Percentiles rank a stretch among this genome's conserved stretches.
Evolutionary conservation across 2,797 vertebrate species (phyloP).

Genomic region (Sebastes paucispinis): DNA sequence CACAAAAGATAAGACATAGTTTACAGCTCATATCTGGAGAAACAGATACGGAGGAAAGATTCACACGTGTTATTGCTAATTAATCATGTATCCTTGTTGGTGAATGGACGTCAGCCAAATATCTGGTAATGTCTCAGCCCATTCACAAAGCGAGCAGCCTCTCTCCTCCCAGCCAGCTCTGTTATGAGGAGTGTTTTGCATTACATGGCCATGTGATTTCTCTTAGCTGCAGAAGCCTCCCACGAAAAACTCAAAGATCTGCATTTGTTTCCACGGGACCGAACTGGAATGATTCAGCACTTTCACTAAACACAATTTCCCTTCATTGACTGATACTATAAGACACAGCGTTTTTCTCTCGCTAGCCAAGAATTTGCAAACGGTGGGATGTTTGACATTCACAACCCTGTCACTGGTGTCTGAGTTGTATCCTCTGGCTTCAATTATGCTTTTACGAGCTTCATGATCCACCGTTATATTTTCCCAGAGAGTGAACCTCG

Average conservation of each 20-base stretch:
- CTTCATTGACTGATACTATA: neutral
- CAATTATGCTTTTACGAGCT: conserved; percentile 26
- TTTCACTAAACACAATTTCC: conserved; percentile 32
- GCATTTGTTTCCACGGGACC: conserved; percentile 28
- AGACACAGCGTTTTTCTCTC: conserved; percentile 26
- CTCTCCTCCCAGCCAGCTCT: conserved; percentile 11
- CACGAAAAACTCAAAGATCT: conserved; percentile 46
- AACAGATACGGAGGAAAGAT: neutral
- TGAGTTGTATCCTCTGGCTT: conserved; percentile 27
- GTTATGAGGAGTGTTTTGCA: conserved; percentile 55
- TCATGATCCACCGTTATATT: conserved; percentile 19
- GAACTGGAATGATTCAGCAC: conserved; percentile 57
- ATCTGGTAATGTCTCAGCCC: conserved; percentile 18
- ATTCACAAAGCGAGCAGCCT: conserved; percentile 36
- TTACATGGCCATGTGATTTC: conserved; percentile 67
- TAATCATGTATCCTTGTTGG: conserved; percentile 29
- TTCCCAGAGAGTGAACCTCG: conserved; percentile 1
- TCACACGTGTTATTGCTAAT: neutral
- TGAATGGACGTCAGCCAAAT: conserved; percentile 27
- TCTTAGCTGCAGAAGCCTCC: conserved; percentile 63
- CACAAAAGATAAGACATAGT: neutral
- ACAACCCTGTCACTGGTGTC: conserved; percentile 11
- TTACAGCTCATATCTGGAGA: neutral
- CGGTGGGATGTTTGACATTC: conserved; percentile 24
- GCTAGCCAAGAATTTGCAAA: conserved; percentile 32